A percentile compares a stretch with the other conserved stretches of the same genome.
Conservation (phyloP, 1,140 invertebrate species). For the Planococcus citri region DNA sequence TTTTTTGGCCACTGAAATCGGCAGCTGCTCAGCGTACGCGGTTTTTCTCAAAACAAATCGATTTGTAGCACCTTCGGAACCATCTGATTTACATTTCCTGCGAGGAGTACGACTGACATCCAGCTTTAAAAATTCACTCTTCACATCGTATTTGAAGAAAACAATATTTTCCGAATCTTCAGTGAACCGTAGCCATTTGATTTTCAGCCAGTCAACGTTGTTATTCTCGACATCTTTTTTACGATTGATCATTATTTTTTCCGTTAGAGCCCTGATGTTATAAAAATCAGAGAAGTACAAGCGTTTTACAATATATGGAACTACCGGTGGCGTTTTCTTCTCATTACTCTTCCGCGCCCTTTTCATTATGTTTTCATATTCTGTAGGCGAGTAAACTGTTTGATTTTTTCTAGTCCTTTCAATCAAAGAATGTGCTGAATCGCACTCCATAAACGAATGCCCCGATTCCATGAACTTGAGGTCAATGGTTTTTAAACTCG, state of each 20-base stretch:
- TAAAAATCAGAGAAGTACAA: not conserved
- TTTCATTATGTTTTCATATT: too few species aligned
- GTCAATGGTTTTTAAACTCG: slow-evolving; percentile 9
- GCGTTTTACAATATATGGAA: not conserved
- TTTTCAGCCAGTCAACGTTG: not conserved
- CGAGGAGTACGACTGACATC: not conserved
- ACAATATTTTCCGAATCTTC: not conserved
- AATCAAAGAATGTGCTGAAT: slow-evolving; percentile 25
- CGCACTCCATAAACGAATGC: slow-evolving; percentile 26
- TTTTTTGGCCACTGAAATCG: not conserved
- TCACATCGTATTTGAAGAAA: not conserved
- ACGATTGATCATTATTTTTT: not conserved
- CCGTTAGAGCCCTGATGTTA: not conserved
- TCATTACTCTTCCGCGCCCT: too few species aligned
- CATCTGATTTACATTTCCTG: not conserved
- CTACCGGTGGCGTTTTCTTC: too few species aligned
- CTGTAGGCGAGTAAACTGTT: not conserved
- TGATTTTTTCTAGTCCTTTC: slow-evolving; percentile 21
- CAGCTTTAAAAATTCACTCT: not conserved
- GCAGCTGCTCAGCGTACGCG: not conserved
- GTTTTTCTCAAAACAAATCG: too few species aligned
- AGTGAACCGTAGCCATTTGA: not conserved
- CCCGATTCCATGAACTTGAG: slow-evolving; percentile 12
- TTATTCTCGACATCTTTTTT: not conserved
- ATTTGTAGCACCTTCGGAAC: not conserved